phyloP scores from a whole-genome alignment of 1,140 invertebrate species.

The Lordiphosa collinella region DNA sequence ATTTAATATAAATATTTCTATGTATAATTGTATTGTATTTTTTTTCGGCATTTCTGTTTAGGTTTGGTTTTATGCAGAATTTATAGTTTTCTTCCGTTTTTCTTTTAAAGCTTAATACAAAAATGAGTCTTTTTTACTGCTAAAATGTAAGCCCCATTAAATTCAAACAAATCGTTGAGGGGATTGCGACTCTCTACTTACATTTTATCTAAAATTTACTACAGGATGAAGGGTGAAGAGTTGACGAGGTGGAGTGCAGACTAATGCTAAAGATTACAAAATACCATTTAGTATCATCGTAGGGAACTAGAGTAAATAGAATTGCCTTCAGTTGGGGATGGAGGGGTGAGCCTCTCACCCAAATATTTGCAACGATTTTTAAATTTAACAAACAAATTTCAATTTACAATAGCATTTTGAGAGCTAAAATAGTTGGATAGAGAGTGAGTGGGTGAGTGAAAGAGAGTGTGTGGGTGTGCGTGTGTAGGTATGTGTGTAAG shows the following conservation, averaged over 20 bases:
- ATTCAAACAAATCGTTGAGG: too few species aligned
- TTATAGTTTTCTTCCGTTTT: neutral
- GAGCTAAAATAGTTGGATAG: conserved; percentile 1
- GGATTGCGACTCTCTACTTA: conserved; percentile 1
- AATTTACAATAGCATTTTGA: conserved; percentile 54
- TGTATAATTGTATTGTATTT: conserved; percentile 14
- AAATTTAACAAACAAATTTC: conserved; percentile 39
- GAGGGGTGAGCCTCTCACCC: neutral
- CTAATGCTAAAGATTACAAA: conserved; percentile 31
- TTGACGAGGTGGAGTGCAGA: conserved; percentile 13
- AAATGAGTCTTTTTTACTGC: conserved; percentile 40
- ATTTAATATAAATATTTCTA: conserved; percentile 54
- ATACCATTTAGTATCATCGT: conserved; percentile 15
- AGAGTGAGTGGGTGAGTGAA: conserved; percentile 14
- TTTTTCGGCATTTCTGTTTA: neutral
- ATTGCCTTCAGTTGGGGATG: neutral
- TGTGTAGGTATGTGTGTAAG: conserved; percentile 14
- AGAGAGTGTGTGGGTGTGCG: conserved; percentile 9
- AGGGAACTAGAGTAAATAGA: conserved; percentile 30
- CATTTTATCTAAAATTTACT: conserved; percentile 30
- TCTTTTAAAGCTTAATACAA: conserved; percentile 45
- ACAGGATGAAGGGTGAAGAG: conserved; percentile 4
- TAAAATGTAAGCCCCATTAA: conserved; percentile 8
- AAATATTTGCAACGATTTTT: conserved; percentile 5
- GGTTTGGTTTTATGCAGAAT: conserved; percentile 21